A percentile compares a stretch with the other conserved stretches of the same genome.
Conservation (phyloP, 2,797 vertebrate species). For the Catharus ustulatus region DNA sequence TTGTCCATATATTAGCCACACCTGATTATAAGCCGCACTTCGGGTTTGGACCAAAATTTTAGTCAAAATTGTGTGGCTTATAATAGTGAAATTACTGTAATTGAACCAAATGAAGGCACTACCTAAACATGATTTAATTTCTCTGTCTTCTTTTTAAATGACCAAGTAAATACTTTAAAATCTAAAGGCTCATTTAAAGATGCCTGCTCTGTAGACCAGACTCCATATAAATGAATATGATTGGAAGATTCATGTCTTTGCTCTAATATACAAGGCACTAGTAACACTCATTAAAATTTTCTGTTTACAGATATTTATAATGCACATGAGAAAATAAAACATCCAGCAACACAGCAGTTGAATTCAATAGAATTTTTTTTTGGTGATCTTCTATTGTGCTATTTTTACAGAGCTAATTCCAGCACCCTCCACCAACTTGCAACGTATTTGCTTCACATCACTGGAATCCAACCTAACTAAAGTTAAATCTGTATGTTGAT, state of each 20-base stretch:
- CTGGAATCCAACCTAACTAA: not conserved
- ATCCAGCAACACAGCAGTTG: not conserved
- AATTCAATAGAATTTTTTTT: not conserved
- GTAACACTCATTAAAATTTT: not conserved
- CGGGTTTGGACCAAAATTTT: no score
- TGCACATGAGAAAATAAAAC: not conserved
- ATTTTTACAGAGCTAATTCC: not conserved
- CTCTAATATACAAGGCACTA: not conserved
- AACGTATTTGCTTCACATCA: not conserved
- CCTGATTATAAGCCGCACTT: no score
- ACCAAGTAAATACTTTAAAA: not conserved
- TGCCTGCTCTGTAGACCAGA: not conserved
- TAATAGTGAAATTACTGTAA: not conserved
- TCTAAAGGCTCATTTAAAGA: not conserved
- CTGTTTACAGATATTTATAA: not conserved
- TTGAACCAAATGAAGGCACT: not conserved
- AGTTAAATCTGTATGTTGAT: not conserved
- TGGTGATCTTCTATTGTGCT: not conserved
- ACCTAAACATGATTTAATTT: not conserved
- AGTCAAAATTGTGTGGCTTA: no score
- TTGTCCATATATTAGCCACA: no score
- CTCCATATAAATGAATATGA: not conserved
- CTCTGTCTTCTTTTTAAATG: not conserved
- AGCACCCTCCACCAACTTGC: not conserved
- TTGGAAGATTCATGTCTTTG: not conserved